These are phyloP conservation scores for Diadumene lineata DNA, from an alignment of 92 coral and sea anemone species.

Conservation along the genomic window DNA sequence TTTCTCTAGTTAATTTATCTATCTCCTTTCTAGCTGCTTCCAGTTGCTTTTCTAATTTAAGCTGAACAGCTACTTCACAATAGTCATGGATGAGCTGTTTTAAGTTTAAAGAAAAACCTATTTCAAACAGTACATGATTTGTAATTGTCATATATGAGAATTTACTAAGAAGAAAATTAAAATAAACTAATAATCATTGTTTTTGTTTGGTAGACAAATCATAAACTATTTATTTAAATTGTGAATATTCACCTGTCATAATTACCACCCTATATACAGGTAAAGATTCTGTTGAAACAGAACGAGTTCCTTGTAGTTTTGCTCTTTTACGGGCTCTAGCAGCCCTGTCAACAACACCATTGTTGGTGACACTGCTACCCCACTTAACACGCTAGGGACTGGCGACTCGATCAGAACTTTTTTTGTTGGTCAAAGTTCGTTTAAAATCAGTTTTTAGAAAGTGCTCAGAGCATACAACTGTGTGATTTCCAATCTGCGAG, in stretches of 20 bases:
- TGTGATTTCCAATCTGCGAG: conserved; percentile 25
- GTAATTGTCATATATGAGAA: not conserved
- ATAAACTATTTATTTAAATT: not conserved
- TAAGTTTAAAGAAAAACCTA: not conserved
- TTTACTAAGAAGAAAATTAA: not conserved
- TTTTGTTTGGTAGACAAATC: not conserved
- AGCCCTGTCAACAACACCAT: not conserved
- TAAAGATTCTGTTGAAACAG: not conserved
- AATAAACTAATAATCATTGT: not conserved
- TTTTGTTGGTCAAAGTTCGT: conserved; percentile 7
- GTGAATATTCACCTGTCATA: not conserved
- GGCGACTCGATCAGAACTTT: conserved; percentile 14
- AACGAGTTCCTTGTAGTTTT: not conserved
- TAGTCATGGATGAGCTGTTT: too few relatives aligned
- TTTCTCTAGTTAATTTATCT: conserved; percentile 16
- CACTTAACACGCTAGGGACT: conserved; percentile 20
- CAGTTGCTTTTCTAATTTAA: conserved; percentile 1
- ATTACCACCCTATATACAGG: not conserved
- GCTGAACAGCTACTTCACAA: not conserved
- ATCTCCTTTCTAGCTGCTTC: conserved; percentile 26
- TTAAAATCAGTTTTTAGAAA: conserved; percentile 21
- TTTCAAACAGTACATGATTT: not conserved
- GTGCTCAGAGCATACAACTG: conserved; percentile 32
- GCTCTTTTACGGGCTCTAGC: not conserved
- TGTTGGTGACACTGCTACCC: not conserved